A percentile compares a stretch with the other conserved stretches of the same genome.
Conservation (phyloP, 2,888 invertebrate genomes). For the Clanis bilineata region DNA sequence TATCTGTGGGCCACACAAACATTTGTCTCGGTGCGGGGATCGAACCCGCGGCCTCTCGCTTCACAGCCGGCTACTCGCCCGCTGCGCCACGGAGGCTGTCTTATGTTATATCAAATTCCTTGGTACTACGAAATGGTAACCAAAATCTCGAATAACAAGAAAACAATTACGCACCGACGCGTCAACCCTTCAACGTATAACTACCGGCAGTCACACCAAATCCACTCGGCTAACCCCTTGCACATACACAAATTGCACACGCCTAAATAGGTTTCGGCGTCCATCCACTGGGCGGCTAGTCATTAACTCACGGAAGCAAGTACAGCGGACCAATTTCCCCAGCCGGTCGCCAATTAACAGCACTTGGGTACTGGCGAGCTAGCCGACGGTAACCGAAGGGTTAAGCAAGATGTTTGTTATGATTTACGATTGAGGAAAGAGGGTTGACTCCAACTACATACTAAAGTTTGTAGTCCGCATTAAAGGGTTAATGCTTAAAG, state of each 20-base stretch:
- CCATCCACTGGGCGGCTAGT: constrained; percentile 77
- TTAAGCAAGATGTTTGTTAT: constrained; percentile 76
- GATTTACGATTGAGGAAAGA: constrained; percentile 66
- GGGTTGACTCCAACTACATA: constrained; percentile 26
- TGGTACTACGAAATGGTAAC: background rate
- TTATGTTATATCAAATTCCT: too few species aligned
- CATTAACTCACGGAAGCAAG: constrained; percentile 79
- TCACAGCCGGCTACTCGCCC: too few species aligned
- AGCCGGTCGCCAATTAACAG: constrained; percentile 76
- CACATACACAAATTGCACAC: constrained; percentile 76
- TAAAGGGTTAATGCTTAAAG: constrained; percentile 35
- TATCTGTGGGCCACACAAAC: too few species aligned
- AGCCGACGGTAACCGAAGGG: constrained; percentile 65
- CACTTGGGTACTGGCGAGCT: constrained; percentile 61
- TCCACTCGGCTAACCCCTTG: constrained; percentile 61
- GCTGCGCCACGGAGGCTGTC: too few species aligned
- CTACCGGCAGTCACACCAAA: constrained; percentile 49
- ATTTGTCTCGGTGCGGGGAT: too few species aligned
- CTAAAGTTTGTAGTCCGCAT: constrained; percentile 28
- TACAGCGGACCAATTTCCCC: constrained; percentile 79
- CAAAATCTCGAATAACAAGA: constrained; percentile 9
- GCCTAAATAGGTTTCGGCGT: constrained; percentile 77
- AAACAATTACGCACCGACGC: constrained; percentile 19
- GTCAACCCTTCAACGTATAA: constrained; percentile 42
- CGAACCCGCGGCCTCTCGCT: too few species aligned